phyloP scores from a whole-genome alignment of 1,140 invertebrate species.

The Portunus trituberculatus region DNA sequence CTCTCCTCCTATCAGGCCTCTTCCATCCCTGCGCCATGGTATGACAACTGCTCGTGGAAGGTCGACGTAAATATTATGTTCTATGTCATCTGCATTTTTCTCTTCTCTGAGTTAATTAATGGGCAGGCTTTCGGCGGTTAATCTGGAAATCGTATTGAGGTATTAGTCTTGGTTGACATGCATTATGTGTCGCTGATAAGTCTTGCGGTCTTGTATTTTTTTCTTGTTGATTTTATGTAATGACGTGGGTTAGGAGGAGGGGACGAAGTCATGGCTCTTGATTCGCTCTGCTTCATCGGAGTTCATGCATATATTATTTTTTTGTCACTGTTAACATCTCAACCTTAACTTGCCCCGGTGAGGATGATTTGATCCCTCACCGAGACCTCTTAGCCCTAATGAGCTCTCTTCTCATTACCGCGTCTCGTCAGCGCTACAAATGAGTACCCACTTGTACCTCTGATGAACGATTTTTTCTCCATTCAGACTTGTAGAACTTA shows the following conservation, averaged over 20 bases:
- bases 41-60: background rate
- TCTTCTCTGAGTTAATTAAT: background rate
- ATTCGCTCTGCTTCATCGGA: background rate
- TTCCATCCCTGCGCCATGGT: background rate
- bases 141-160: background rate
- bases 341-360: background rate
- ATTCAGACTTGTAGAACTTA: background rate
- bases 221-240: background rate
- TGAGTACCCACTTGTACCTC: background rate
- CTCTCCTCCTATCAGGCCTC: background rate
- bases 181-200: background rate
- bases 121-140: background rate
- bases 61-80: conserved; percentile 6
- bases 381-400: background rate
- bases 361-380: background rate
- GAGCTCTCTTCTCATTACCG: background rate
- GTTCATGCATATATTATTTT: background rate
- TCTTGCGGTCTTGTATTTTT: background rate
- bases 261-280: background rate
- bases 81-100: background rate
- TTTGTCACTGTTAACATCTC: background rate
- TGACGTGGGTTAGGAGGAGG: background rate
- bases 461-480: background rate
- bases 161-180: background rate
- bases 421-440: background rate